These are phyloP conservation scores for Trachurus trachurus DNA, from an alignment of 2,797 vertebrate genomes.

Conservation along the genomic window DNA sequence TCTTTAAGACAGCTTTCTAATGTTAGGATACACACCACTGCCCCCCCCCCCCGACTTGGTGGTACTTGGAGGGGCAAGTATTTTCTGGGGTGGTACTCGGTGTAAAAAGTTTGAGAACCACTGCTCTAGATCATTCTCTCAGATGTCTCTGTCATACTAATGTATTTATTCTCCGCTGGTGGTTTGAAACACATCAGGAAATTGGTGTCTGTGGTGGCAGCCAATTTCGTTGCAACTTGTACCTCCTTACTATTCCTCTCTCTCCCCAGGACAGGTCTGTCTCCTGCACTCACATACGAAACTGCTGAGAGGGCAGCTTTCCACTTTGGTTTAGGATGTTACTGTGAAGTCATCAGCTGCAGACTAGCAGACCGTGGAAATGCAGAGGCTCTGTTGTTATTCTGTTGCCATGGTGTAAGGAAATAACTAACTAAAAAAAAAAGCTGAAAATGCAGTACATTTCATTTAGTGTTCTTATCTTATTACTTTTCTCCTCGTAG, in stretches of 20 bases:
- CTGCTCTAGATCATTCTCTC: slow-evolving; percentile 34
- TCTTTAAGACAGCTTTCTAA: too few species aligned
- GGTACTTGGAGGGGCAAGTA: too few species aligned
- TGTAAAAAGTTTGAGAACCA: too few species aligned
- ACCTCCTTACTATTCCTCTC: slow-evolving; percentile 39
- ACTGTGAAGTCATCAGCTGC: slow-evolving; percentile 39
- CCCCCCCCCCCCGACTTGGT: too few species aligned
- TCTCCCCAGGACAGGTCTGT: slow-evolving; percentile 39
- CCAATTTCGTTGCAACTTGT: slow-evolving; percentile 59
- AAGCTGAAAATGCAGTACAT: slow-evolving; percentile 32
- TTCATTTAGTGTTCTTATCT: slow-evolving; percentile 41
- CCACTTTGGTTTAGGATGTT: slow-evolving; percentile 38
- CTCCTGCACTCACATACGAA: slow-evolving; percentile 23
- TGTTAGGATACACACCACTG: too few species aligned
- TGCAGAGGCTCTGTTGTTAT: slow-evolving; percentile 24
- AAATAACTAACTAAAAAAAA: neutral
- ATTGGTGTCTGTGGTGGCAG: slow-evolving; percentile 50
- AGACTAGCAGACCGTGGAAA: slow-evolving; percentile 34
- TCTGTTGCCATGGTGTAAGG: slow-evolving; percentile 21
- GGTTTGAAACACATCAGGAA: slow-evolving; percentile 63
- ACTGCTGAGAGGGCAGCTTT: slow-evolving; percentile 60
- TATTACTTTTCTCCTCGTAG: slow-evolving; percentile 30
- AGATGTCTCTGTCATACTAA: slow-evolving; percentile 38
- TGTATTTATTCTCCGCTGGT: slow-evolving; percentile 50
- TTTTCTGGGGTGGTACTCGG: too few species aligned